These are phyloP conservation scores for Aphodius sticticus DNA, from an alignment of 2,888 invertebrate genomes.

Conservation along the genomic window DNA sequence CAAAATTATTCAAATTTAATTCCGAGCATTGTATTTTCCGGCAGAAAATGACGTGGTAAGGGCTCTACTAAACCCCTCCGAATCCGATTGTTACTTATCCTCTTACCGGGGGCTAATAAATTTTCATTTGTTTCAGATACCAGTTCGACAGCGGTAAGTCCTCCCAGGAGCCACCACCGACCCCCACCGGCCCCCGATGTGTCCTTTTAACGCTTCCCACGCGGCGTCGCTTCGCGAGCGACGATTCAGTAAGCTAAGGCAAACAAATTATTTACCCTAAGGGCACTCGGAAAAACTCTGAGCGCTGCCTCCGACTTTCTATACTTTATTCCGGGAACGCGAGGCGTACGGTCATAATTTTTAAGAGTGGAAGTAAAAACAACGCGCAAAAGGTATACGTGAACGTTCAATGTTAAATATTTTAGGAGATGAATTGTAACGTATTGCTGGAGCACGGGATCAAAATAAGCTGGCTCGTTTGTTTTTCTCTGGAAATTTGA, in stretches of 20 bases:
- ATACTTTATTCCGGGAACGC: not conserved
- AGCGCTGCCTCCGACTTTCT: not conserved
- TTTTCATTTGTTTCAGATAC: constrained; percentile 4
- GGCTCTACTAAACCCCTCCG: not conserved
- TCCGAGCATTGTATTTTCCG: not conserved
- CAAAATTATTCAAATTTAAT: not conserved
- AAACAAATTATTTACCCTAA: constrained; percentile 4
- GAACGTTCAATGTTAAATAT: not conserved
- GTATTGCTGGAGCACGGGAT: not conserved
- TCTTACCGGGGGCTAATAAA: not conserved
- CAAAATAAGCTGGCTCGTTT: too few relatives aligned
- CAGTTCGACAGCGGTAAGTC: constrained; percentile 4
- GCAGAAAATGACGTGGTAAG: not conserved
- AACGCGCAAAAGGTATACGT: not conserved
- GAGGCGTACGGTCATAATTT: not conserved
- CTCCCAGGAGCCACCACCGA: not conserved
- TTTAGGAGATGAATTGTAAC: not conserved
- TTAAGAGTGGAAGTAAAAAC: not conserved
- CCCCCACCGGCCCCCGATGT: not conserved
- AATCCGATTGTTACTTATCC: constrained; percentile 4
- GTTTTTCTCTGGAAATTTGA: too few relatives aligned
- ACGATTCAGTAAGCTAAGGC: not conserved
- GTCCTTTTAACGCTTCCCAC: not conserved
- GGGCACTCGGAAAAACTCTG: not conserved
- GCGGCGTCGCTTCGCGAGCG: not conserved